Evolutionary conservation across 2,888 invertebrate genomes (phyloP).

Genomic region (Drosophila fungiperda): DNA sequence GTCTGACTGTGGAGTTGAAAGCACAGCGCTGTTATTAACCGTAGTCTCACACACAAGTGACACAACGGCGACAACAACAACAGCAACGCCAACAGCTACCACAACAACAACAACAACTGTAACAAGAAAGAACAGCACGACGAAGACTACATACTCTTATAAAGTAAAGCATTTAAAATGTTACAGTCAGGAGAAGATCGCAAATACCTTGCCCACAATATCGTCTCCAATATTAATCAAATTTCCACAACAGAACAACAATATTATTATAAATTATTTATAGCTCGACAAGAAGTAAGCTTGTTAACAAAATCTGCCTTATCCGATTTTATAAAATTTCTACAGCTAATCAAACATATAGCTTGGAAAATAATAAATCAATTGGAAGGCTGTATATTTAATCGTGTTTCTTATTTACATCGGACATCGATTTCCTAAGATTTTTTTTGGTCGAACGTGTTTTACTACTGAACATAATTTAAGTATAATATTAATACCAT

Average conservation of each 20-base stretch:
- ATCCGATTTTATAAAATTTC: neutral
- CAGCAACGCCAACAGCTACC: conserved; percentile 10
- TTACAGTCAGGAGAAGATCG: neutral
- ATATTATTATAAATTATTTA: neutral
- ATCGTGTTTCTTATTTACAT: too few relatives aligned
- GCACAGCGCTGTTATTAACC: conserved; percentile 67
- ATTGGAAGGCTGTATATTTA: too few relatives aligned
- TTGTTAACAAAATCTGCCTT: too few relatives aligned
- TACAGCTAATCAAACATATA: neutral
- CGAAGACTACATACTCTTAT: neutral
- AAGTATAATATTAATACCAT: neutral
- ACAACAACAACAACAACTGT: conserved; percentile 22
- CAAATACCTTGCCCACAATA: neutral
- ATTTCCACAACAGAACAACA: neutral
- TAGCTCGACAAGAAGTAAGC: neutral
- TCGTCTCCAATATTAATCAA: neutral
- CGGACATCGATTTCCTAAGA: neutral
- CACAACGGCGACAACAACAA: conserved; percentile 44
- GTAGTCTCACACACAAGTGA: conserved; percentile 57
- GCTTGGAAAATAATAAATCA: neutral
- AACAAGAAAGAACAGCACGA: neutral
- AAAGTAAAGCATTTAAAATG: neutral
- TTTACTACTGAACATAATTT: neutral
- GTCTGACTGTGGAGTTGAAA: conserved; percentile 67
- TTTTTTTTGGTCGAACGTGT: neutral